A percentile compares a stretch with the other conserved stretches of the same genome.
phyloP scores from a whole-genome alignment of 2,113 vertebrate species.

The Gavialis gangeticus region DNA sequence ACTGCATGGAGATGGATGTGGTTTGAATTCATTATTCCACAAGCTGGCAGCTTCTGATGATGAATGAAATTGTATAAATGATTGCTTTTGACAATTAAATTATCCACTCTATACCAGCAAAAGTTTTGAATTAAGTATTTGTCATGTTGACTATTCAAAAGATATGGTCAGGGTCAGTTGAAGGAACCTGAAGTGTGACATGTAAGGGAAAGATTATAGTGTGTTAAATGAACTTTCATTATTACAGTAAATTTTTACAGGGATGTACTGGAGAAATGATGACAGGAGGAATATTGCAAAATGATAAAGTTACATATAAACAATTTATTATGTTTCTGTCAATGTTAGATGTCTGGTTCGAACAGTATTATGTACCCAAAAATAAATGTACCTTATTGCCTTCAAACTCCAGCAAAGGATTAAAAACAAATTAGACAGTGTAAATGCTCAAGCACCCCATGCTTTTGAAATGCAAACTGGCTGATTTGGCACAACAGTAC shows the following conservation, averaged over 20 bases:
- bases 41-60: slow-evolving; percentile 22
- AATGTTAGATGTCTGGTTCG: not conserved
- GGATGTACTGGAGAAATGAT: not conserved
- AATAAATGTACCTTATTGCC: not conserved
- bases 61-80: slow-evolving; percentile 30
- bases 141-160: slow-evolving; percentile 29
- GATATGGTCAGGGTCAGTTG: slow-evolving; percentile 29
- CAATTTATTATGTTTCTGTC: not conserved
- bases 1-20: not conserved
- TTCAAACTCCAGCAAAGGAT: not conserved
- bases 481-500: not conserved
- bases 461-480: not conserved
- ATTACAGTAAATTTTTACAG: slow-evolving; percentile 6
- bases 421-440: not conserved
- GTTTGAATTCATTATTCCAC: not conserved
- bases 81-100: slow-evolving; percentile 31
- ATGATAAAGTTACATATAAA: not conserved
- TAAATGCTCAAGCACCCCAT: not conserved
- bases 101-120: not conserved
- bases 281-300: not conserved
- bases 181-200: slow-evolving; percentile 27
- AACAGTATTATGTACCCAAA: not conserved
- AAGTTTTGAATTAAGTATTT: slow-evolving; percentile 48
- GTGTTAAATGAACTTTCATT: slow-evolving; percentile 8
- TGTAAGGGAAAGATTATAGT: not conserved